Conservation (phyloP, 2,797 vertebrate genomes). For the Setipinna tenuifilis region DNA sequence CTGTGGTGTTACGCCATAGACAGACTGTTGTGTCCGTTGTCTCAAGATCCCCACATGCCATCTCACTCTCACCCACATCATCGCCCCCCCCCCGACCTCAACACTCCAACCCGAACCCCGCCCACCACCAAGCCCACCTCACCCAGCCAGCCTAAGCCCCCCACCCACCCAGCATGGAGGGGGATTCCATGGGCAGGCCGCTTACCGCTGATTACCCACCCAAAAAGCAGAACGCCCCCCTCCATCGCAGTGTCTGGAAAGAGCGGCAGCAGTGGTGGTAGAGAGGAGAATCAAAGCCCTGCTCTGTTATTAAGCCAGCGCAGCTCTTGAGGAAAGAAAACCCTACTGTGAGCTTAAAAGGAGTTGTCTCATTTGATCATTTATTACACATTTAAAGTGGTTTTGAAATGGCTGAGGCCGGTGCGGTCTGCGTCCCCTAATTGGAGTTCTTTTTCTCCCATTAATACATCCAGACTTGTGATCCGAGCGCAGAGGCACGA, state of each 20-base stretch:
- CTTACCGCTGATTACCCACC: slow-evolving; percentile 71
- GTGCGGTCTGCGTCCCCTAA: slow-evolving; percentile 76
- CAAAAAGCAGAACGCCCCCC: slow-evolving; percentile 68
- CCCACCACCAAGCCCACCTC: background rate
- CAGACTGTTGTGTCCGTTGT: background rate
- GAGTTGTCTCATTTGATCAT: slow-evolving; percentile 81
- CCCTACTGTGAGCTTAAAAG: slow-evolving; percentile 76
- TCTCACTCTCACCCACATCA: background rate
- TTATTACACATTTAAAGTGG: slow-evolving; percentile 82
- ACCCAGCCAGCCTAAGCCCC: background rate
- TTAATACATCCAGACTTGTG: slow-evolving; percentile 78
- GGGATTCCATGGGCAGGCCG: slow-evolving; percentile 64
- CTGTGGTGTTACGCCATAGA: background rate
- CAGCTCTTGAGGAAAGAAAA: slow-evolving; percentile 75
- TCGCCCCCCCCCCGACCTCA: no score
- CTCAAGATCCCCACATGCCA: background rate
- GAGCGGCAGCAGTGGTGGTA: slow-evolving; percentile 63
- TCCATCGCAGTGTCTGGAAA: slow-evolving; percentile 48
- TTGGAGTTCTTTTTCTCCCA: slow-evolving; percentile 75
- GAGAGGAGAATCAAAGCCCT: slow-evolving; percentile 71
- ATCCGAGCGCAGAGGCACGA: slow-evolving; percentile 69
- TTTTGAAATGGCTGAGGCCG: slow-evolving; percentile 78
- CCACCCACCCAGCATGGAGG: slow-evolving; percentile 46
- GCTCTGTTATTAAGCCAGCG: slow-evolving; percentile 77
- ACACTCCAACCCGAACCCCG: background rate